Percentiles rank a stretch among this genome's conserved stretches.
Evolutionary conservation across 2,113 vertebrate genomes (phyloP).

Genomic region (Peromyscus californicus): DNA sequence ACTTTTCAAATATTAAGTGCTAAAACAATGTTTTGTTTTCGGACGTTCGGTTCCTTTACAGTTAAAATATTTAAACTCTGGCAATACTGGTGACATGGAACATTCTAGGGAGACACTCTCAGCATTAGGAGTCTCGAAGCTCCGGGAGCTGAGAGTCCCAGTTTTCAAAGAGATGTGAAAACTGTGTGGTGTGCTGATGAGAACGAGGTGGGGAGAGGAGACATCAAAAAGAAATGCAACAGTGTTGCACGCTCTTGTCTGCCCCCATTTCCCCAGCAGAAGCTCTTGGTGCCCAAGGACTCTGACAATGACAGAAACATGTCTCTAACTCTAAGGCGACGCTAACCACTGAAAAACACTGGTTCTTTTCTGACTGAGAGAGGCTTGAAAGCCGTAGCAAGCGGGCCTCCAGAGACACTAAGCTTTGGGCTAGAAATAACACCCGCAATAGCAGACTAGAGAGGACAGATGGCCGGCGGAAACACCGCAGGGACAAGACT

Average conservation of each 20-base stretch:
- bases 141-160: background rate
- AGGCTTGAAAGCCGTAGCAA: background rate
- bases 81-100: background rate
- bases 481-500: background rate
- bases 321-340: background rate
- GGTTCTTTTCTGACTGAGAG: background rate
- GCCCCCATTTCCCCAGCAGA: background rate
- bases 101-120: background rate
- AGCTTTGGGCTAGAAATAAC: background rate
- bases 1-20: background rate
- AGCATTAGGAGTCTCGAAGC: background rate
- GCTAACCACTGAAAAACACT: background rate
- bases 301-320: background rate
- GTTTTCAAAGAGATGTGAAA: background rate
- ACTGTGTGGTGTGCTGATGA: background rate
- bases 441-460: background rate
- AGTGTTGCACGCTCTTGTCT: background rate
- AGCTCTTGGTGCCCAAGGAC: background rate
- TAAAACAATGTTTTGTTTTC: background rate
- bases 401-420: background rate
- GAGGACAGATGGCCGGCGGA: background rate
- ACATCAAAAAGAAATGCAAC: background rate
- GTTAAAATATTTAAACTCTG: constrained; percentile 7
- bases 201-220: background rate
- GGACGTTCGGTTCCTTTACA: background rate